Conservation (phyloP, 2,888 invertebrate genomes). For the Caprella mutica region DNA sequence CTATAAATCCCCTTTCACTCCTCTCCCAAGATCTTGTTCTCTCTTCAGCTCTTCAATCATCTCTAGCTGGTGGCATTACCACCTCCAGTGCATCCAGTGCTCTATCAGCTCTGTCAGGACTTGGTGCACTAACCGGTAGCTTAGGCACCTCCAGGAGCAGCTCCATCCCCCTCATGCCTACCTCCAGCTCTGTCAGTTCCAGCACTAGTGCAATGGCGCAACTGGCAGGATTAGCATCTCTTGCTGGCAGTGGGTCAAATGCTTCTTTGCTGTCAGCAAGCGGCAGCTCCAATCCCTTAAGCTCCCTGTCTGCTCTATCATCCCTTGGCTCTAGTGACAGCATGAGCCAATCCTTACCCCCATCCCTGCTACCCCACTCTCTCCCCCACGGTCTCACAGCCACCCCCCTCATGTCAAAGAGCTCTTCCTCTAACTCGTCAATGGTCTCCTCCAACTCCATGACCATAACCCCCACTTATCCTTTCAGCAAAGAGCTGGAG, state of each 20-base stretch:
- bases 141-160: slow-evolving; percentile 12
- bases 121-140: neutral
- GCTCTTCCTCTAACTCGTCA: neutral
- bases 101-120: no score
- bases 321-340: slow-evolving; percentile 6
- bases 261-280: neutral
- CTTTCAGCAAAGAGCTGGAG: neutral
- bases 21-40: no score
- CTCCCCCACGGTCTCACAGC: slow-evolving; percentile 10
- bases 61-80: slow-evolving; percentile 4
- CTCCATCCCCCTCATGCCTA: slow-evolving; percentile 18
- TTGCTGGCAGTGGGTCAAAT: neutral
- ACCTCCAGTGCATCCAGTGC: slow-evolving; percentile 16
- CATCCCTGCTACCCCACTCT: slow-evolving; percentile 15
- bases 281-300: slow-evolving; percentile 1
- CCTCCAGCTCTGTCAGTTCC: slow-evolving; percentile 1
- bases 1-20: no score
- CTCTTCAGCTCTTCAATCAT: slow-evolving; percentile 3
- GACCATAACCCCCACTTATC: neutral
- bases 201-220: neutral
- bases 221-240: slow-evolving; percentile 1
- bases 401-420: slow-evolving; percentile 19
- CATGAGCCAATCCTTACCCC: slow-evolving; percentile 19
- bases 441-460: neutral
- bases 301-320: slow-evolving; percentile 12